Conservation (phyloP, 2,797 vertebrate genomes). For the Pterois miles region DNA sequence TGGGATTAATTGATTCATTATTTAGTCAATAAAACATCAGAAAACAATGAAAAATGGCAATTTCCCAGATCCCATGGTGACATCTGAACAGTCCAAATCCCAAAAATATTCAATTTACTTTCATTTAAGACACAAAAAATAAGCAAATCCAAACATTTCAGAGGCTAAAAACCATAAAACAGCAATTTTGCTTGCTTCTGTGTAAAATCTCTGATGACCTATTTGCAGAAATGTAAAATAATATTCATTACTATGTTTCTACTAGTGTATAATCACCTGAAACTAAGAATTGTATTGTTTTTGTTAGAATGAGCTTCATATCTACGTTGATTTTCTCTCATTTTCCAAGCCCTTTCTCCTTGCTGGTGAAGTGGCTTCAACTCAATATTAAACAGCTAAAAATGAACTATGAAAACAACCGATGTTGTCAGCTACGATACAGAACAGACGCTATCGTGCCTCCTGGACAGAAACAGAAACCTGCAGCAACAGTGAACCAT, state of each 20-base stretch:
- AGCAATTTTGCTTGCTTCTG: background rate
- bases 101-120: background rate
- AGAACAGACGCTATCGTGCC: background rate
- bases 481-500: constrained; percentile 3
- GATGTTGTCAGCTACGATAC: background rate
- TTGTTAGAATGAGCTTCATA: no score
- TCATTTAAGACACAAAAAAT: background rate
- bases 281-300: no score
- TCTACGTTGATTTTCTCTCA: background rate
- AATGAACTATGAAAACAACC: background rate
- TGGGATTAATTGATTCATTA: background rate
- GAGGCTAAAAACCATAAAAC: background rate
- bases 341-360: background rate
- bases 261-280: no score
- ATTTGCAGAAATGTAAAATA: no score
- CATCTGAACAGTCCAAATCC: background rate
- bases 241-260: no score
- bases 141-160: background rate
- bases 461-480: constrained; percentile 7
- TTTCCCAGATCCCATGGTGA: background rate
- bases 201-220: no score
- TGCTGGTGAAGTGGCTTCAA: constrained; percentile 1
- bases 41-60: background rate
- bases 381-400: background rate
- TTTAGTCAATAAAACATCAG: background rate